phyloP scores from a whole-genome alignment of 2,797 vertebrate species.

The Bovichtus variegatus region DNA sequence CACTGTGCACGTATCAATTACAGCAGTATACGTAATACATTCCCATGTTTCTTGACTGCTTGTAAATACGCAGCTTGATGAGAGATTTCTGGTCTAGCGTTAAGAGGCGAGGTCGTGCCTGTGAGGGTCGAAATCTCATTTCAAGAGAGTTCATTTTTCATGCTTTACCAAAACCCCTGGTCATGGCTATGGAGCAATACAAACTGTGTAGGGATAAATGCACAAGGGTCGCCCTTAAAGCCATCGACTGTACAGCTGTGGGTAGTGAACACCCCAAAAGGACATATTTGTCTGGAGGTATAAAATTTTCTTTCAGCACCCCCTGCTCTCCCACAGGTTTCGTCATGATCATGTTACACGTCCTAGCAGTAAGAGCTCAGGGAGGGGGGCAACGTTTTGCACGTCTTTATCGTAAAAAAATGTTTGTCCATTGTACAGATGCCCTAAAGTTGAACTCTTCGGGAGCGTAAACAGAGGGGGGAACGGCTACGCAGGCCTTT shows the following conservation, averaged over 20 bases:
- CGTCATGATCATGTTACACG: conserved; percentile 65
- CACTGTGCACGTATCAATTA: conserved; percentile 59
- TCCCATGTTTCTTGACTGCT: conserved; percentile 48
- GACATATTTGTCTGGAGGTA: conserved; percentile 64
- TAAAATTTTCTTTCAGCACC: conserved; percentile 74
- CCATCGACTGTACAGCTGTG: conserved; percentile 54
- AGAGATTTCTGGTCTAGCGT: conserved; percentile 36
- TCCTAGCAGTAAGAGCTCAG: conserved; percentile 8
- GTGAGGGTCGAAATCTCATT: conserved; percentile 27
- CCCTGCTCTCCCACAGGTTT: conserved; percentile 70
- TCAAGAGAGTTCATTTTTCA: conserved; percentile 42
- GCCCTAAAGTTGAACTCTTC: conserved; percentile 78
- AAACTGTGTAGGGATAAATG: conserved; percentile 28
- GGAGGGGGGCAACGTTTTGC: conserved; percentile 48
- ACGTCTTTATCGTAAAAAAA: conserved; percentile 77
- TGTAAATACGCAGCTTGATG: conserved; percentile 50
- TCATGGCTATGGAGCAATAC: conserved; percentile 26
- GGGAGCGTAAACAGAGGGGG: conserved; percentile 73
- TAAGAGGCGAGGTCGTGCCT: conserved; percentile 11
- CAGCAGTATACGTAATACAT: conserved; percentile 36
- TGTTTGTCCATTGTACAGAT: conserved; percentile 76
- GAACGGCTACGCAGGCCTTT: conserved; percentile 64
- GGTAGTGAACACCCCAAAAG: conserved; percentile 49
- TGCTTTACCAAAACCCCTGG: conserved; percentile 28
- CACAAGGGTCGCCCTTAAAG: conserved; percentile 36